These are phyloP conservation scores for Pseudomyrmex pallidus DNA, from an alignment of 1,140 invertebrate genomes.

Conservation along the genomic window DNA sequence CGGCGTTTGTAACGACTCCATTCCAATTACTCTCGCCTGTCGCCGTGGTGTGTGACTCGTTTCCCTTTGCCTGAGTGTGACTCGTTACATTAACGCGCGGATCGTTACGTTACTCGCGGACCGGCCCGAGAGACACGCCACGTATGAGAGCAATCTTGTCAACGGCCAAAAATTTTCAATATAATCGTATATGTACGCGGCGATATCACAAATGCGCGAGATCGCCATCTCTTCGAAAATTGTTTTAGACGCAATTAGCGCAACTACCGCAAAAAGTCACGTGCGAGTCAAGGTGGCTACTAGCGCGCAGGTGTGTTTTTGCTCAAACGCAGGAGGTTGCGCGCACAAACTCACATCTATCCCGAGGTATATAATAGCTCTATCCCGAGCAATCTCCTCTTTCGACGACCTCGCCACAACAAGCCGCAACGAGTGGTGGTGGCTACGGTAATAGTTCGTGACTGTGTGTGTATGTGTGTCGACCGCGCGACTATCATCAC, in stretches of 20 bases:
- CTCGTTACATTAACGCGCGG: background rate
- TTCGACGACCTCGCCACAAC: slow-evolving; percentile 68
- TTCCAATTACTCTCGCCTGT: slow-evolving; percentile 70
- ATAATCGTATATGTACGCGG: background rate
- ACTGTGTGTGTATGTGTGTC: slow-evolving; percentile 50
- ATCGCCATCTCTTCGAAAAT: background rate
- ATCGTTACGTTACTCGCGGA: slow-evolving; percentile 45
- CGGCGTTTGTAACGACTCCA: slow-evolving; percentile 75
- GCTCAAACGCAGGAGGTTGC: slow-evolving; percentile 46
- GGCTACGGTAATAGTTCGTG: slow-evolving; percentile 70
- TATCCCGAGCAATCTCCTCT: slow-evolving; percentile 56
- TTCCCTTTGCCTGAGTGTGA: background rate
- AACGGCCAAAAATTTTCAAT: slow-evolving; percentile 20
- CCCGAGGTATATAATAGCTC: slow-evolving; percentile 64
- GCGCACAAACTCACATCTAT: slow-evolving; percentile 64
- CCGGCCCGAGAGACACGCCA: background rate
- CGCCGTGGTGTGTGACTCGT: slow-evolving; percentile 30
- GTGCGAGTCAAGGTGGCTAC: background rate
- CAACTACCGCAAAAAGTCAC: too few relatives aligned
- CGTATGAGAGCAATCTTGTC: slow-evolving; percentile 27
- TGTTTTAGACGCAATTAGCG: slow-evolving; percentile 8
- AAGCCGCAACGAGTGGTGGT: slow-evolving; percentile 56
- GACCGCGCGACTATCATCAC: slow-evolving; percentile 68
- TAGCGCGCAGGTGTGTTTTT: slow-evolving; percentile 45
- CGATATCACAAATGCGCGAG: background rate